Base-by-base conservation (phyloP, 2,797 vertebrate genomes). In the Tiaroga cobitis region DNA sequence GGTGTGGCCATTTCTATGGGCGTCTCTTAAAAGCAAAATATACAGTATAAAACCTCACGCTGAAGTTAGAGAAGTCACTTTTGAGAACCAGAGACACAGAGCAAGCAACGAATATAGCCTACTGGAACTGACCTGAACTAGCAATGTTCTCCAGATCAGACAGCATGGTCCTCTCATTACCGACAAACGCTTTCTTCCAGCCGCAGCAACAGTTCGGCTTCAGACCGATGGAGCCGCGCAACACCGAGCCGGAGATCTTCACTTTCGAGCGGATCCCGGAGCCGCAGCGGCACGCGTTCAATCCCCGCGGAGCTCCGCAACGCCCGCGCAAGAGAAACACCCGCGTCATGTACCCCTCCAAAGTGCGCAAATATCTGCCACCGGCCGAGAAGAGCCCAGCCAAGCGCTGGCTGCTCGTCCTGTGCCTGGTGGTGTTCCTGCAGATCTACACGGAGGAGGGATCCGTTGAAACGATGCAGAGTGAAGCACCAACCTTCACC, bases 351-450 rank as follows among this genome's bases (percentile, higher is more conserved):
- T 96, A 96, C 88, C 95, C 95, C 0, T 92, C 95, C 3, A 94
- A 94, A 4, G 94, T 96, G 78, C 94, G 93, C 90, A 95, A 95
- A 93, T 94, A 96, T 76, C 94, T 96, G 0, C 95, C 95, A 0
- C 93, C 93, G 0, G 93, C 92, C 4, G 95, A 96, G 94, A 93
- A 85, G 90, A 95, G 89, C 90, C 90, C 85, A 0, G 95, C 92
- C 74, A 95, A 95, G 90, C 94, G 95, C 70, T 95, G 94, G 94
- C 91, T 96, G 87, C 5, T 96, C 21, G 32, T 91, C 41, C 93
- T 96, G 84, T 91, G 91, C 69, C 93, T 96, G 89, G 94, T 96
- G 90, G 91, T 96, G 51, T 92, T 95, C 83, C 91, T 94, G 92
- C 95, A 96, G 92, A 94, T 96, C 92, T 96, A 94, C 93, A 94